phyloP scores from a whole-genome alignment of 1,140 invertebrate species.

The Pogonus chalceus region DNA sequence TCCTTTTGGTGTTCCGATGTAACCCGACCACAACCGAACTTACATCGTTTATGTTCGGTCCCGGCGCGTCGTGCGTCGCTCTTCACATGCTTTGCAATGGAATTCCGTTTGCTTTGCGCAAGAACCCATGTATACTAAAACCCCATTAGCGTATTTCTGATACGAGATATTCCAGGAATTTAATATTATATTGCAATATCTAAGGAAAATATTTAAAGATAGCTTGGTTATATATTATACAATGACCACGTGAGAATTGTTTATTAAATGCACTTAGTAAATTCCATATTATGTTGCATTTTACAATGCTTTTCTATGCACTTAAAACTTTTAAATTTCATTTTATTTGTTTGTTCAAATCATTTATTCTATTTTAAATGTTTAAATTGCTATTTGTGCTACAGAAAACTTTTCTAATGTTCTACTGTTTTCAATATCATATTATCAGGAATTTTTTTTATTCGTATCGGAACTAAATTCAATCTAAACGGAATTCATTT shows the following conservation, averaged over 20 bases:
- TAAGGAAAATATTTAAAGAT: neutral
- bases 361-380: too few species aligned
- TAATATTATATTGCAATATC: constrained; percentile 17
- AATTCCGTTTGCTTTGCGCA: neutral
- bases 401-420: too few species aligned
- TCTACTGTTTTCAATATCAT: too few species aligned
- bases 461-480: too few species aligned
- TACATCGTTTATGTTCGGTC: neutral
- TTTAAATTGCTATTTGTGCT: too few species aligned
- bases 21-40: neutral
- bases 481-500: too few species aligned
- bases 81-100: neutral
- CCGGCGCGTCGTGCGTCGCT: too few species aligned
- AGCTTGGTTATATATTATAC: neutral
- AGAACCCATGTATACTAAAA: neutral
- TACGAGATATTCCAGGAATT: constrained; percentile 21
- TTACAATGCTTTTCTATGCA: too few species aligned
- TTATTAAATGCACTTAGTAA: neutral
- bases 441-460: too few species aligned
- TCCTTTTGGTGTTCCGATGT: neutral
- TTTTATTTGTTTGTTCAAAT: too few species aligned
- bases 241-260: neutral
- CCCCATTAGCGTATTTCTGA: neutral
- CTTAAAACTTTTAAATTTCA: too few species aligned
- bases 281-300: neutral